Base-by-base conservation (phyloP, 2,888 invertebrate genomes). In the Nowickia ferox region DNA sequence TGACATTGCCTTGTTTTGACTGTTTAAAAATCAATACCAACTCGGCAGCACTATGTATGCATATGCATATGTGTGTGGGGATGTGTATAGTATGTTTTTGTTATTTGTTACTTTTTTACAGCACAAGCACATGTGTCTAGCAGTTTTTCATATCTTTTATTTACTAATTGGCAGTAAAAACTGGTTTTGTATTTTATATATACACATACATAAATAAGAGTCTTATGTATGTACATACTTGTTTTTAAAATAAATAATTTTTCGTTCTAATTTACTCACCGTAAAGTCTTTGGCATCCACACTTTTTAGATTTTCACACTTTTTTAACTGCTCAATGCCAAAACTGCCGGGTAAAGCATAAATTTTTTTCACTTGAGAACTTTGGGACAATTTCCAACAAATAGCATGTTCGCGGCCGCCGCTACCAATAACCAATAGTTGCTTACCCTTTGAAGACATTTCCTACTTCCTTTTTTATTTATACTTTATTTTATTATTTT, bases 361-460 rank as follows among this genome's bases (percentile, higher is more conserved):
- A 87, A 99, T 95, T 87, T 94, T 94, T 66, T 94, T 93, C 38
- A 98, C 95, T 91, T 94, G 93, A 15, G 94, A 91, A 61, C 98
- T 98, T 92, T 97, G 96, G 0, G 97, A 94, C 57, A 99, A 93
- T 93, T 98, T 98, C 98, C 98, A 98, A 89, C 97, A 96, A 89
- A 99, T 94, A 6, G 98, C 98, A 93, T 99, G 98, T 93, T 99
- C 99, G 88, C 99, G 95, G 4, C 98, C 99, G 53, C 99, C 99
- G 91, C 96, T 94, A 17, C 99, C 99, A 89, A 99, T 95, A 74
- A 99, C 95, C 88, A 98, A 93, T 87, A 98, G 94, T 89, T 95
- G 94, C 74, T 94, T 94, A 68, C 88, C 87, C n/a, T 71, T 59
- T 76, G 89, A 38, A 77, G 82, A 48, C 87, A 87, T 87, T 63